Base-by-base conservation (phyloP, 2,113 vertebrate genomes). In the Rousettus leschenaultii region DNA sequence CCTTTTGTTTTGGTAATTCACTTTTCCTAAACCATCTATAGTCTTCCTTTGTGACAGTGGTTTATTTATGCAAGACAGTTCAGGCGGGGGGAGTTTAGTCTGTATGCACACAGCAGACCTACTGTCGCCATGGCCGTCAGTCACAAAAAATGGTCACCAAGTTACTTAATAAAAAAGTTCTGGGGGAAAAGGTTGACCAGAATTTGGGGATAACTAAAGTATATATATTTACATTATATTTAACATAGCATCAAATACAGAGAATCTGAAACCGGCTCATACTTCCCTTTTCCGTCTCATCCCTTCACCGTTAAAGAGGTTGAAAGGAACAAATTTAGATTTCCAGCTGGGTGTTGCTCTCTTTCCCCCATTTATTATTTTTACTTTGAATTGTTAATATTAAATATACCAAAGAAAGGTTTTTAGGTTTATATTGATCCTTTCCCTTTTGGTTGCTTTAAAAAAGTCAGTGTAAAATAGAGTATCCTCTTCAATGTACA, bases 381-480 rank as follows among this genome's bases (percentile, higher is more conserved):
- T 55, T 1, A 40, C 38, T 38, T 91, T 90, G 73, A 77, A 57
- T 86, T 6, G n/a, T 57, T 63, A 30, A 18, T 79, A 33, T 80
- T 79, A 79, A 86, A 90, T 93, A 70, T 79, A 68, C 14, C 77
- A 57, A 7, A 53, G 15, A 55, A 53, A 48, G 43, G 7, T 71
- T 85, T 73, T 79, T 73, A 80, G 40, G 51, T 26, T 51, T 75
- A 15, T 82, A 59, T 75, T 55, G 61, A 78, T 26, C 51, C 43
- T 91, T 93, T 73, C 35, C 73, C n/a, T 87, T 96, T 38, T 38
- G 59, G 30, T 86, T 93, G 26, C 26, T 66, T 51, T 51, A 51
- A 51, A 51, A 51, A 51, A 80, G 40, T 80, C 28, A 24, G 40
- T 95, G 53, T 93, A 70, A 97, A 98, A 84, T 70, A 21, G 74